phyloP scores from a whole-genome alignment of 2,797 vertebrate species.

The Australoheros facetus region DNA sequence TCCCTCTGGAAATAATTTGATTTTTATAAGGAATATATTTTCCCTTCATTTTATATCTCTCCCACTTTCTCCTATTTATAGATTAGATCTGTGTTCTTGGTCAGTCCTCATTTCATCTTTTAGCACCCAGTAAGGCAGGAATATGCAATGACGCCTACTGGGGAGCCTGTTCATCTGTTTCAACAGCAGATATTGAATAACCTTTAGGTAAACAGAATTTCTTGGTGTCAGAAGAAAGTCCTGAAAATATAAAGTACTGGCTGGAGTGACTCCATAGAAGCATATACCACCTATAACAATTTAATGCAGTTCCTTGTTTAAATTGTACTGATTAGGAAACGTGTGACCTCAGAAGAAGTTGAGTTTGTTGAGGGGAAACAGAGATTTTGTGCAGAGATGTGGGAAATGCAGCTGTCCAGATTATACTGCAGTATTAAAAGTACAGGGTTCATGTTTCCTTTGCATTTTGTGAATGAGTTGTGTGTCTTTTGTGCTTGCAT shows the following conservation, averaged over 20 bases:
- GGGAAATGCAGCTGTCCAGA: too few species aligned
- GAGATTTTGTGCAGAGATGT: not conserved
- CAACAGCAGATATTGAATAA: not conserved
- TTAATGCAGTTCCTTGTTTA: not conserved
- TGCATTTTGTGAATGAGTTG: too few species aligned
- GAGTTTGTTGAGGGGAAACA: not conserved
- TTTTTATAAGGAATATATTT: not conserved
- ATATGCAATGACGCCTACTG: rapidly evolving
- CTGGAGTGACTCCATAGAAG: not conserved
- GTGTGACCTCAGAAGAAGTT: not conserved
- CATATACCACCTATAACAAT: not conserved
- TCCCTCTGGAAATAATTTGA: not conserved
- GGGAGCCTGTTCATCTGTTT: not conserved
- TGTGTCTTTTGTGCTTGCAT: too few species aligned
- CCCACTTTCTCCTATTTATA: not conserved
- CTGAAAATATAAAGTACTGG: not conserved
- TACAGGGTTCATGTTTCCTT: too few species aligned
- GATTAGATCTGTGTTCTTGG: not conserved
- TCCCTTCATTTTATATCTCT: not conserved
- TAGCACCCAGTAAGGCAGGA: not conserved
- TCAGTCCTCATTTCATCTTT: rapidly evolving
- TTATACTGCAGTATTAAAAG: too few species aligned
- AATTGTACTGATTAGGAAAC: not conserved
- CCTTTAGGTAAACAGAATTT: rapidly evolving
- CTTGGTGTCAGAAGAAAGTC: not conserved